Evolutionary conservation across 2,797 vertebrate genomes (phyloP).

Genomic region (Falco columbarius): DNA sequence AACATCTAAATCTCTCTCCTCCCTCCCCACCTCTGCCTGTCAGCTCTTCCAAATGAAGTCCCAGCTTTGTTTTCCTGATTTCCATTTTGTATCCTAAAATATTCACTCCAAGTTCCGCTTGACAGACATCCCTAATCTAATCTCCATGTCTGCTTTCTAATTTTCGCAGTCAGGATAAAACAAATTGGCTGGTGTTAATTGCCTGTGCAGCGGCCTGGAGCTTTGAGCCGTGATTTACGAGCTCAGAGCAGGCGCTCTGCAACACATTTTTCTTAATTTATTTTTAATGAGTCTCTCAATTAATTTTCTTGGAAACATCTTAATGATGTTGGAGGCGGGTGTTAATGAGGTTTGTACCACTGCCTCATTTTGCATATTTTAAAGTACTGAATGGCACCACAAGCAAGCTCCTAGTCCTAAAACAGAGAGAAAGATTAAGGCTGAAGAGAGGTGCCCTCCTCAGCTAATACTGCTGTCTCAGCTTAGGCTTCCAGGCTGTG

Average conservation of each 20-base stretch:
- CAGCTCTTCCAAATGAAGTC: slow-evolving; percentile 56
- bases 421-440: background rate
- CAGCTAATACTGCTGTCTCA: background rate
- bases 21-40: slow-evolving; percentile 19
- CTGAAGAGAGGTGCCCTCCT: background rate
- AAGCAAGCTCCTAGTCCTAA: slow-evolving; percentile 57
- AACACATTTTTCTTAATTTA: slow-evolving; percentile 99
- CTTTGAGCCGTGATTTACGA: slow-evolving; percentile 95
- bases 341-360: slow-evolving; percentile 86
- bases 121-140: slow-evolving; percentile 97
- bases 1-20: background rate
- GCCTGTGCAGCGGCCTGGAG: slow-evolving; percentile 88
- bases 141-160: slow-evolving; percentile 98
- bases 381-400: slow-evolving; percentile 69
- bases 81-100: slow-evolving; percentile 89
- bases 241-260: slow-evolving; percentile 88
- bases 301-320: slow-evolving; percentile 96
- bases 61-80: slow-evolving; percentile 77
- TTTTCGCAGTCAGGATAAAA: slow-evolving; percentile 98
- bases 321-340: slow-evolving; percentile 92
- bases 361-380: slow-evolving; percentile 80
- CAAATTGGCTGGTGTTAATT: slow-evolving; percentile 99
- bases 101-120: slow-evolving; percentile 93
- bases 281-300: slow-evolving; percentile 99
- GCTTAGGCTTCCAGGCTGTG: background rate